phyloP scores from a whole-genome alignment of 2,113 vertebrate genomes.

The Zosterops borbonicus region DNA sequence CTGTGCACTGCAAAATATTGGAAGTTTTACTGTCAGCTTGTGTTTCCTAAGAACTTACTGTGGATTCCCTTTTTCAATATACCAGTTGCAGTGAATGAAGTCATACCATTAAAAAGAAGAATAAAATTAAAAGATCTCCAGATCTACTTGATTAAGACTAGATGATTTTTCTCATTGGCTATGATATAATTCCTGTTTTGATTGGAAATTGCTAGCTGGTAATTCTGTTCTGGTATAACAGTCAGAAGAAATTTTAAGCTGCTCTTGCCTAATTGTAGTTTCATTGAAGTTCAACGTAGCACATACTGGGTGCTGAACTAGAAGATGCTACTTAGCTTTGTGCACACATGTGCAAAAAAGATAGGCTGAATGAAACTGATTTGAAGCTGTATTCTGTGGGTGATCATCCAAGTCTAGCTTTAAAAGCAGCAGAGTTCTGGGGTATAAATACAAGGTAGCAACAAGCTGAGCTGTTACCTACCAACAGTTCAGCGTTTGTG shows the following conservation, averaged over 20 bases:
- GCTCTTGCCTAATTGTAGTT: background rate
- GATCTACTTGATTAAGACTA: background rate
- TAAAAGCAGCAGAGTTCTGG: background rate
- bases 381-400: background rate
- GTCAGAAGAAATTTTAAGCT: background rate
- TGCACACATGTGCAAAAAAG: background rate
- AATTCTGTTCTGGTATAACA: background rate
- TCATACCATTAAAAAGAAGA: background rate
- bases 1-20: background rate
- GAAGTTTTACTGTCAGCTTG: background rate
- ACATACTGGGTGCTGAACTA: background rate
- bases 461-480: background rate
- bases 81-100: background rate
- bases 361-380: background rate
- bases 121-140: background rate
- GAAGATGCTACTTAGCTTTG: background rate
- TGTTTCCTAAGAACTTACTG: background rate
- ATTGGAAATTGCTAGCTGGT: background rate
- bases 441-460: background rate
- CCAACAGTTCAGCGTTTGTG: background rate
- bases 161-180: background rate
- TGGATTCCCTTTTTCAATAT: background rate
- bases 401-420: background rate
- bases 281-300: background rate
- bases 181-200: background rate